These are phyloP conservation scores for Microvelia longipes DNA, from an alignment of 1,140 invertebrate genomes.

Conservation along the genomic window DNA sequence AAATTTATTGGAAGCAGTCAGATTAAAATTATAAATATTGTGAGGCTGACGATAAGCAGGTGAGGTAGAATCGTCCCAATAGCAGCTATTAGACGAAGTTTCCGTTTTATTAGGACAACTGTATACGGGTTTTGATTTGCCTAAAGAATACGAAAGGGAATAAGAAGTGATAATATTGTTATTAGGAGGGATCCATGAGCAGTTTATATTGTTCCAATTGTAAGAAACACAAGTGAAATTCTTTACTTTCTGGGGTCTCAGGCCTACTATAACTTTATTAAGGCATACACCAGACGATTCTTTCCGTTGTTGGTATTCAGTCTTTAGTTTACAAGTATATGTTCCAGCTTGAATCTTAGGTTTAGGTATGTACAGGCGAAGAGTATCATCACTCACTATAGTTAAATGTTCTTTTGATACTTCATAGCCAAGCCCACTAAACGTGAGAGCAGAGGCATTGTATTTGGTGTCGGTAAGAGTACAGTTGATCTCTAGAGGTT, in stretches of 20 bases:
- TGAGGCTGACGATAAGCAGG: neutral
- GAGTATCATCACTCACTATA: slow-evolving; percentile 34
- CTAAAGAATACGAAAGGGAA: slow-evolving; percentile 32
- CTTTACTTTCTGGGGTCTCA: slow-evolving; percentile 35
- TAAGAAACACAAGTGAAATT: slow-evolving; percentile 47
- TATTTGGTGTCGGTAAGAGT: slow-evolving; percentile 28
- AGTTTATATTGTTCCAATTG: slow-evolving; percentile 48
- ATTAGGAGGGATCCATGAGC: slow-evolving; percentile 39
- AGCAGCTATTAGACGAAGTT: neutral
- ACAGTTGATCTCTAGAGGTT: slow-evolving; percentile 33
- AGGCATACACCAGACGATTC: slow-evolving; percentile 5
- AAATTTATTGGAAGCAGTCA: neutral
- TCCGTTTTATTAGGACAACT: neutral
- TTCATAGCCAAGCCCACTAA: slow-evolving; percentile 29
- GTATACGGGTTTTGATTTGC: neutral
- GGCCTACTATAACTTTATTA: neutral
- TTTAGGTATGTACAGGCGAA: slow-evolving; percentile 30
- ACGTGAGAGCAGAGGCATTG: slow-evolving; percentile 33
- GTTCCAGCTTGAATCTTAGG: slow-evolving; percentile 30
- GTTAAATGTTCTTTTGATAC: slow-evolving; percentile 29
- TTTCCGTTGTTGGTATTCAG: neutral
- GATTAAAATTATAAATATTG: neutral
- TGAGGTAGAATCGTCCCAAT: neutral
- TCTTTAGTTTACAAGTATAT: slow-evolving; percentile 28
- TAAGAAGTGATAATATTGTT: slow-evolving; percentile 39